A percentile compares a stretch with the other conserved stretches of the same genome.
Evolutionary conservation across 1,140 invertebrate species (phyloP).

Genomic region (Neodiprion pinetum): DNA sequence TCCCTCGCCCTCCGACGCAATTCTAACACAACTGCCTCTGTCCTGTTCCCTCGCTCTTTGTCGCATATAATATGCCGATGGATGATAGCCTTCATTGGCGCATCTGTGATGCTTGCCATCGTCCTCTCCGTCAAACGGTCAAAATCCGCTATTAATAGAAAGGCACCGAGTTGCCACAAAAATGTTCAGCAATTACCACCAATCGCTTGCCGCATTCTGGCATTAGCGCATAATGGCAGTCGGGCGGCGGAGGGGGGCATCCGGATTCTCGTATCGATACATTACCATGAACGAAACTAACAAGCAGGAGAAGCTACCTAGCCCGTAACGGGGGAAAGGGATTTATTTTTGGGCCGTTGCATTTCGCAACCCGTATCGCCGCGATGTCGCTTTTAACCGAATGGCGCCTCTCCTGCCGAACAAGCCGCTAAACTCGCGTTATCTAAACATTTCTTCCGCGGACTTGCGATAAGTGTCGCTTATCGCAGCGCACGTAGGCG

Average conservation of each 20-base stretch:
- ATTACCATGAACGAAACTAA: too few relatives aligned
- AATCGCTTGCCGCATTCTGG: not conserved
- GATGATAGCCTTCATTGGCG: slow-evolving; percentile 1
- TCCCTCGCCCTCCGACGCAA: slow-evolving; percentile 24
- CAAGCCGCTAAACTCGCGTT: too few relatives aligned
- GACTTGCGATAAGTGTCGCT: too few relatives aligned
- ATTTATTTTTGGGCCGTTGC: slow-evolving; percentile 25
- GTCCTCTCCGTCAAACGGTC: not conserved
- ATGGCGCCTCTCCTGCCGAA: too few relatives aligned
- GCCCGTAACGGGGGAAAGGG: slow-evolving; percentile 1
- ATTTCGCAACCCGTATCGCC: slow-evolving; percentile 19
- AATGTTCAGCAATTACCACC: not conserved
- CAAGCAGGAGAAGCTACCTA: not conserved
- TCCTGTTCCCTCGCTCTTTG: slow-evolving; percentile 28
- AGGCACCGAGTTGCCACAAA: not conserved
- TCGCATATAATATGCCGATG: slow-evolving; percentile 2
- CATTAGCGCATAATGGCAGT: not conserved
- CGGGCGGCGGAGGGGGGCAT: not conserved
- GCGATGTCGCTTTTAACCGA: too few relatives aligned
- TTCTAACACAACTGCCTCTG: slow-evolving; percentile 24
- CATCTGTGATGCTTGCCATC: not conserved
- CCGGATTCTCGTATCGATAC: not conserved
- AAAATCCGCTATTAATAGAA: slow-evolving; percentile 3
- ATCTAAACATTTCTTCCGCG: too few relatives aligned
- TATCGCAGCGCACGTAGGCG: too few relatives aligned